These are phyloP conservation scores for Eospalax fontanierii DNA, from an alignment of 2,797 vertebrate species.

Conservation along the genomic window DNA sequence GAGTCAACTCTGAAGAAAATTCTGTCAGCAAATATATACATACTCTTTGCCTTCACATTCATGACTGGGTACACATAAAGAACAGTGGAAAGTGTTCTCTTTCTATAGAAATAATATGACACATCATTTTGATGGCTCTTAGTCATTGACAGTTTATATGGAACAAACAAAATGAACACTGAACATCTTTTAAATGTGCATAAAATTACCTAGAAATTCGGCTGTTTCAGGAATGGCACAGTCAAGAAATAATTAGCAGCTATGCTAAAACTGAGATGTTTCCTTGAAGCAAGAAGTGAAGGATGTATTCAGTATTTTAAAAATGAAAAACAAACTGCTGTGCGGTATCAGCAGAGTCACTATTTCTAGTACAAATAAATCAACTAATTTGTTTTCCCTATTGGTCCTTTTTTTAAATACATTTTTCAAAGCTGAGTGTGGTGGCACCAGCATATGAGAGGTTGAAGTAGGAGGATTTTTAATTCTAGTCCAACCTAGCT, in stretches of 20 bases:
- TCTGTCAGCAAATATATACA: constrained; percentile 36
- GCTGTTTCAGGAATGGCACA: constrained; percentile 32
- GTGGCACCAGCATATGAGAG: neutral
- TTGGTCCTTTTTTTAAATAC: neutral
- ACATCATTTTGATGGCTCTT: constrained; percentile 31
- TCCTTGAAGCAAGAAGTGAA: constrained; percentile 59
- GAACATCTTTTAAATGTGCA: neutral
- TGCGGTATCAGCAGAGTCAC: constrained; percentile 22
- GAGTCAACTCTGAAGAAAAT: constrained; percentile 62
- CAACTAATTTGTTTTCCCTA: constrained; percentile 19
- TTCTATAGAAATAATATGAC: constrained; percentile 47
- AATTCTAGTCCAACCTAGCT: neutral
- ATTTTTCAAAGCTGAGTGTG: neutral
- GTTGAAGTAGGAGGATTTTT: neutral
- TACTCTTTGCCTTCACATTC: neutral
- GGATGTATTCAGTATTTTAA: constrained; percentile 13
- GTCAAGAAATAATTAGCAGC: constrained; percentile 53
- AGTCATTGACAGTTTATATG: constrained; percentile 14
- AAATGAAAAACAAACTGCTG: constrained; percentile 12
- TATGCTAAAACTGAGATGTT: constrained; percentile 69
- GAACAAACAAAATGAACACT: constrained; percentile 65
- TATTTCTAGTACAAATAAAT: constrained; percentile 49
- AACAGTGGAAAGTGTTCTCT: constrained; percentile 59
- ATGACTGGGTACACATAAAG: constrained; percentile 40
- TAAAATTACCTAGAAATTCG: constrained; percentile 30